Conservation (phyloP, 2,797 vertebrate species). For the Acipenser oxyrinchus region DNA sequence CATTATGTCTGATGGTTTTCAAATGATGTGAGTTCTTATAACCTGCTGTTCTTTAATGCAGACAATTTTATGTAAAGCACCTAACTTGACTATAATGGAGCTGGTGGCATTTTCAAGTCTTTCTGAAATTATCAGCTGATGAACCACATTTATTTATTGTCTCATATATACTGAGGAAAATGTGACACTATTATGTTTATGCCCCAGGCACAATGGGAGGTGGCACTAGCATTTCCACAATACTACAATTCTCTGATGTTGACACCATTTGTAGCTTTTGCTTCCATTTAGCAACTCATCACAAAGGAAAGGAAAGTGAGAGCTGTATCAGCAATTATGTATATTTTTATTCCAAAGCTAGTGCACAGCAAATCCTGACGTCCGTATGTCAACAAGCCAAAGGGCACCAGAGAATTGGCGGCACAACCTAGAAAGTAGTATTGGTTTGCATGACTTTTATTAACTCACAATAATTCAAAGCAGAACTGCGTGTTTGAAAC, state of each 20-base stretch:
- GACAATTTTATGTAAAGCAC: constrained; percentile 56
- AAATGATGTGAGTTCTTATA: constrained; percentile 43
- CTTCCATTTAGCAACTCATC: constrained; percentile 27
- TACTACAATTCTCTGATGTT: constrained; percentile 35
- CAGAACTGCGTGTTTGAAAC: too few species aligned
- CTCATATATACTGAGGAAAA: constrained; percentile 38
- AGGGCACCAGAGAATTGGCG: too few species aligned
- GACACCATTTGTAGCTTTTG: constrained; percentile 33
- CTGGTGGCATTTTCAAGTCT: constrained; percentile 49
- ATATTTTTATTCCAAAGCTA: too few species aligned
- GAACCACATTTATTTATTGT: constrained; percentile 41
- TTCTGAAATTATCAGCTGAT: constrained; percentile 49
- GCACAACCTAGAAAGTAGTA: too few species aligned
- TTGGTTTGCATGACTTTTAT: too few species aligned
- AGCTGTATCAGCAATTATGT: too few species aligned
- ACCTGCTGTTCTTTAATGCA: constrained; percentile 41
- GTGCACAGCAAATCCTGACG: too few species aligned
- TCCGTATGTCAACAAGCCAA: too few species aligned
- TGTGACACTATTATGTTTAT: constrained; percentile 46
- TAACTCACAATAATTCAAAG: too few species aligned
- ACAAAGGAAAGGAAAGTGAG: too few species aligned
- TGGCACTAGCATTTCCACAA: constrained; percentile 41
- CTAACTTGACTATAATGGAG: constrained; percentile 41
- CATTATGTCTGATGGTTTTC: constrained; percentile 49
- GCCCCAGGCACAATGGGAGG: constrained; percentile 46